Conservation (phyloP, 1,140 invertebrate species). For the Palaemon carinicauda region DNA sequence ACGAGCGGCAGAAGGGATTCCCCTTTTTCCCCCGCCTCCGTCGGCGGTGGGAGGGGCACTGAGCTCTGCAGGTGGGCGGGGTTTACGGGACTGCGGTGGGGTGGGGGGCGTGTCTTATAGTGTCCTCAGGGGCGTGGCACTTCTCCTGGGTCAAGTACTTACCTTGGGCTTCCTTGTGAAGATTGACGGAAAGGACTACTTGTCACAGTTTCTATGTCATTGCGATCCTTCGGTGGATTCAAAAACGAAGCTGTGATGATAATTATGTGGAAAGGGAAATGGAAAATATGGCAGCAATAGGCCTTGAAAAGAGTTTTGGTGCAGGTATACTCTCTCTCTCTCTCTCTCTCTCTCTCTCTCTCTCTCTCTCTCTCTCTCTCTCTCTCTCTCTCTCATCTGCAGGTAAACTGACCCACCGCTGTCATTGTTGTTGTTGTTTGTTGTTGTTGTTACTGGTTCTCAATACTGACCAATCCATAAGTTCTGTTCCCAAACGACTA, state of each 20-base stretch:
- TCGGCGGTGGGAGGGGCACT: slow-evolving; percentile 21
- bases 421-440: not conserved
- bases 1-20: not conserved
- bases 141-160: slow-evolving; percentile 18
- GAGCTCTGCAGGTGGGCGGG: slow-evolving; percentile 46
- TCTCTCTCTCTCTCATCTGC: not conserved
- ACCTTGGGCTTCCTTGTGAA: not conserved
- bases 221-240: not conserved
- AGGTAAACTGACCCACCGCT: not conserved
- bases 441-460: not conserved
- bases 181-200: not conserved
- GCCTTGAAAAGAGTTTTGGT: not conserved
- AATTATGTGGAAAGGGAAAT: not conserved
- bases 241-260: not conserved
- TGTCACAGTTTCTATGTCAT: not conserved
- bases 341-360: too few species aligned
- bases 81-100: slow-evolving; percentile 45
- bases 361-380: too few species aligned
- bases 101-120: slow-evolving; percentile 27
- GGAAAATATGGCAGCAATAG: not conserved
- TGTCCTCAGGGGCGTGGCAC: slow-evolving; percentile 23
- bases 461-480: too few species aligned
- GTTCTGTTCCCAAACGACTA: too few species aligned
- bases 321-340: not conserved
- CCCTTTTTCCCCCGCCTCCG: not conserved